Evolutionary conservation across 2,113 vertebrate genomes (phyloP).

Genomic region (Tauraco erythrolophus): DNA sequence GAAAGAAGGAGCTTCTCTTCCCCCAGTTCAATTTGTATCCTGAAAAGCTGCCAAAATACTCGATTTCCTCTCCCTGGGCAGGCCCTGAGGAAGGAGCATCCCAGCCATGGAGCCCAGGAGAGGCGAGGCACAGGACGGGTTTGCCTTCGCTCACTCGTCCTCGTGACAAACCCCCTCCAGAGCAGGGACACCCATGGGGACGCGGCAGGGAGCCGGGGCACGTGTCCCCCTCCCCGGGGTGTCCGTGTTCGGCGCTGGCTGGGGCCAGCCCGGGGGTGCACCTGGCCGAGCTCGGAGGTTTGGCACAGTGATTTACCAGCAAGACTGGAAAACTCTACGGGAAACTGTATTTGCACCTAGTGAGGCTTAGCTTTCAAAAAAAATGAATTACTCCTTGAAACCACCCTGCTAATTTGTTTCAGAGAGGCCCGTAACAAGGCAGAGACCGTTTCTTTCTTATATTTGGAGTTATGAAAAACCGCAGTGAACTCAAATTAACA

Average conservation of each 20-base stretch:
- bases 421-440: neutral
- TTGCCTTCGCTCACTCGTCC: fast-evolving
- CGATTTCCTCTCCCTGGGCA: neutral
- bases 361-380: neutral
- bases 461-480: neutral
- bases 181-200: neutral
- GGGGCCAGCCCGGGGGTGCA: too few species aligned
- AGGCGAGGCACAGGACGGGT: neutral
- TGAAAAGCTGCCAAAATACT: constrained; percentile 56
- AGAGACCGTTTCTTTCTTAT: neutral
- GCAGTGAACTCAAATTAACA: neutral
- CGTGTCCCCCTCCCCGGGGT: fast-evolving
- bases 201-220: neutral
- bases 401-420: neutral
- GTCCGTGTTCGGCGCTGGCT: neutral
- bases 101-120: neutral
- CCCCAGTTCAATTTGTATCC: constrained; percentile 45
- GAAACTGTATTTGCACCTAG: neutral
- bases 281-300: fast-evolving
- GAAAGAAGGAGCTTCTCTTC: constrained; percentile 33
- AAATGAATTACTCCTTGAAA: neutral
- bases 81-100: neutral
- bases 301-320: neutral
- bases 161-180: fast-evolving
- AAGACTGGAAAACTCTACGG: neutral